Conservation (phyloP, 1,140 invertebrate genomes). For the Cydia strobilella region DNA sequence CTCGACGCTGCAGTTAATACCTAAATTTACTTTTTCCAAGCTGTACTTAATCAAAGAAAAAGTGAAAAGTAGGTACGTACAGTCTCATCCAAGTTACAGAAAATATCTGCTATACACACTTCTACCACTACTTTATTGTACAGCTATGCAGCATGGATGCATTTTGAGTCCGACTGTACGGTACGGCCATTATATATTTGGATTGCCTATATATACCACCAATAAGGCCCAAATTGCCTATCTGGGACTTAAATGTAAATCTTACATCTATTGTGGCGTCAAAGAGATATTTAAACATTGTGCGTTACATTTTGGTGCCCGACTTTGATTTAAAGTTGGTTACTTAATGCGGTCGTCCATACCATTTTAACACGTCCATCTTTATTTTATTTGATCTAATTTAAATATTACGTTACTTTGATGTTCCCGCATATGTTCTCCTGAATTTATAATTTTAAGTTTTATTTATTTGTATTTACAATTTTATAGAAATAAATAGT, state of each 20-base stretch:
- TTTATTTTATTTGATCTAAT: slow-evolving; percentile 2
- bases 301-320: slow-evolving; percentile 1
- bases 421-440: slow-evolving; percentile 2
- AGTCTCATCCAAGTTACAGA: background rate
- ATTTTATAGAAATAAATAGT: slow-evolving; percentile 31
- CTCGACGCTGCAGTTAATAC: slow-evolving; percentile 4
- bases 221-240: too few relatives aligned
- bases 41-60: background rate
- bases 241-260: background rate
- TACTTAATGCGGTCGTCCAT: background rate
- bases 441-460: background rate
- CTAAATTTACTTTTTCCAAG: background rate
- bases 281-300: background rate
- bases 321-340: background rate
- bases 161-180: background rate
- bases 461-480: background rate
- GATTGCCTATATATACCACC: background rate
- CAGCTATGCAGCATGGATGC: too few relatives aligned
- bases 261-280: background rate
- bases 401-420: background rate
- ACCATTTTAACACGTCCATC: slow-evolving; percentile 16
- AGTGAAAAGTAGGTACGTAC: background rate
- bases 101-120: background rate
- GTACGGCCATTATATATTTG: background rate
- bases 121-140: background rate